These are phyloP conservation scores for Trichonephila clavipes DNA, from an alignment of 1,140 invertebrate genomes.

Conservation along the genomic window DNA sequence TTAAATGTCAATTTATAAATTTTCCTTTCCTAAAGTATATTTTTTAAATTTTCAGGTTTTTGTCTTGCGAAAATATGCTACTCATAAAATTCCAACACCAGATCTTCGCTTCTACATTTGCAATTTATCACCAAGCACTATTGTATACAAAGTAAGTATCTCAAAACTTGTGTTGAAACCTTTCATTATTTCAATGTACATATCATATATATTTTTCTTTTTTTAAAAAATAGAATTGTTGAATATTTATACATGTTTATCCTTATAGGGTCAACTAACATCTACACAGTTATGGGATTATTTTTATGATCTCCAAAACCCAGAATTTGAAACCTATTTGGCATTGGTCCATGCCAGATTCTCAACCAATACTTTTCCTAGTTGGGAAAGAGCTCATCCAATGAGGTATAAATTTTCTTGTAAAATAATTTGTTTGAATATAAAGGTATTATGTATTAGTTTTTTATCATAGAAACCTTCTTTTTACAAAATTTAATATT, in stretches of 20 bases:
- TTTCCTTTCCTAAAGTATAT: not conserved
- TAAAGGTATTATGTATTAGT: too few relatives aligned
- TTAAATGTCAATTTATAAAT: not conserved
- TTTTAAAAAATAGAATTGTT: too few relatives aligned
- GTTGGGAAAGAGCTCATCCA: constrained; percentile 99
- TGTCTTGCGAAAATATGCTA: constrained; percentile 94
- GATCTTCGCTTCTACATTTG: constrained; percentile 97
- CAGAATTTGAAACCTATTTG: constrained; percentile 95
- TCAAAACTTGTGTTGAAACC: not conserved
- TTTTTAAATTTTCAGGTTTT: constrained; percentile 86
- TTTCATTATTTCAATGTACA: too few relatives aligned
- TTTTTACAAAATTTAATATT: too few relatives aligned
- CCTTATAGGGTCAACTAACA: constrained; percentile 87
- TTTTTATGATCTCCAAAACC: constrained; percentile 87
- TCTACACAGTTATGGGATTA: constrained; percentile 97
- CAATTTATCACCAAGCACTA: constrained; percentile 92
- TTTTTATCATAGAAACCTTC: too few relatives aligned
- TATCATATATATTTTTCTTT: too few relatives aligned
- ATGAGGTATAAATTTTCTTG: constrained; percentile 86
- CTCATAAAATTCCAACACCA: constrained; percentile 90
- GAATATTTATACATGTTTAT: not conserved
- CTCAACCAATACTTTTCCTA: constrained; percentile 99
- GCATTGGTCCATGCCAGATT: constrained; percentile 98
- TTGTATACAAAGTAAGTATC: constrained; percentile 92
- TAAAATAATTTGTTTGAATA: too few relatives aligned